Evolutionary conservation across 2,113 vertebrate species (phyloP).

Genomic region (Muscicapa adusta): DNA sequence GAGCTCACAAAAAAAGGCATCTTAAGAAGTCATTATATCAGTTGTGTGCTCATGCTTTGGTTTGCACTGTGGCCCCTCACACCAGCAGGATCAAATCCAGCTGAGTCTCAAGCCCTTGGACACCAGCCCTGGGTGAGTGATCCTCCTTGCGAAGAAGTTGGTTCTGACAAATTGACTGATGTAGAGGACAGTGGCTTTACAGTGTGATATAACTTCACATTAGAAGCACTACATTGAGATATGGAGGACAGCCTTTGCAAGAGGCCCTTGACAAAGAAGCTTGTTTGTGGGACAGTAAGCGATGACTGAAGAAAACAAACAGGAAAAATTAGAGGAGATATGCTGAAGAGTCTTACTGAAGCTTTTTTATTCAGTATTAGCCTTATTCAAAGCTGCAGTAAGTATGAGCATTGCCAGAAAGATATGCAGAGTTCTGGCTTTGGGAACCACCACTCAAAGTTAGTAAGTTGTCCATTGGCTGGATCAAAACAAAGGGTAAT

Average conservation of each 20-base stretch:
- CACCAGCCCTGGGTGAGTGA: not conserved
- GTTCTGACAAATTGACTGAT: not conserved
- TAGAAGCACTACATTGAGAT: accelerated
- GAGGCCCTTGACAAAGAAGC: not conserved
- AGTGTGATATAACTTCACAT: no score
- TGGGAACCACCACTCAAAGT: not conserved
- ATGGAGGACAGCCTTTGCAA: not conserved
- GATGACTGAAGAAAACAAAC: not conserved
- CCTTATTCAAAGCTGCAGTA: not conserved
- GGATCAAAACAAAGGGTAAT: not conserved
- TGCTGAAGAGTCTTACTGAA: not conserved
- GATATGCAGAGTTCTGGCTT: not conserved
- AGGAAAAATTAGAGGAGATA: not conserved
- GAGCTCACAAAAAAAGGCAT: not conserved
- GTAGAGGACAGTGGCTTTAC: not conserved
- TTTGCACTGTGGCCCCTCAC: not conserved
- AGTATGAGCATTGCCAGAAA: not conserved
- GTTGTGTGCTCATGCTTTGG: not conserved
- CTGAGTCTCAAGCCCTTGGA: not conserved
- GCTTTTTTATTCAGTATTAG: not conserved
- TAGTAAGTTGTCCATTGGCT: not conserved
- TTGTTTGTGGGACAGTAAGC: not conserved
- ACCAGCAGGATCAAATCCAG: not conserved
- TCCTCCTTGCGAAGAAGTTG: not conserved
- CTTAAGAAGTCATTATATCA: not conserved